Percentiles rank a stretch among this genome's conserved stretches.
Evolutionary conservation across 2,888 invertebrate genomes (phyloP).

Genomic region (Thera britannica): DNA sequence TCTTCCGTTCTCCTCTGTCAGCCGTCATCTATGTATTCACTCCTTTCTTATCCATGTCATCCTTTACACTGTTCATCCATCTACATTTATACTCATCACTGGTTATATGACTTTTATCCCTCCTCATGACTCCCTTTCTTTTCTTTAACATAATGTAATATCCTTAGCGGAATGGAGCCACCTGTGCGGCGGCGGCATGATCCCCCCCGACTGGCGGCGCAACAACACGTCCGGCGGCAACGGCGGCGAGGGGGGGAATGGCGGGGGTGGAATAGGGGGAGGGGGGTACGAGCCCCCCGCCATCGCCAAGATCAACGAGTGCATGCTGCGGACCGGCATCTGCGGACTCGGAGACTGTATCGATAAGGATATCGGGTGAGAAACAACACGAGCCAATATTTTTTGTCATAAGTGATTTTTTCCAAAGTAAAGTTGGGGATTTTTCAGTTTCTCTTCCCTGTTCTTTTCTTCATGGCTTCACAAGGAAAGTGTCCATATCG

Average conservation of each 20-base stretch:
- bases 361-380: slow-evolving; percentile 88
- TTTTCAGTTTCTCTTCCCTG: too few relatives aligned
- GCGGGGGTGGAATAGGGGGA: slow-evolving; percentile 36
- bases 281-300: slow-evolving; percentile 56
- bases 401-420: too few relatives aligned
- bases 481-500: too few relatives aligned
- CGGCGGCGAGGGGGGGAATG: slow-evolving; percentile 41
- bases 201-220: slow-evolving; percentile 73
- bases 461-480: too few relatives aligned
- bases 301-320: slow-evolving; percentile 88
- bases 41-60: too few relatives aligned
- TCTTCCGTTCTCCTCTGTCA: too few relatives aligned
- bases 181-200: slow-evolving; percentile 79
- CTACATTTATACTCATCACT: too few relatives aligned
- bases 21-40: too few relatives aligned
- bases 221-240: slow-evolving; percentile 61
- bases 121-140: background rate
- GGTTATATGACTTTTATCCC: too few relatives aligned
- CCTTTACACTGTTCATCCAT: too few relatives aligned
- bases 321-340: slow-evolving; percentile 89
- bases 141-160: background rate
- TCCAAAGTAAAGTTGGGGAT: too few relatives aligned
- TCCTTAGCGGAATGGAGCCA: slow-evolving; percentile 85
- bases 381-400: background rate
- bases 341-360: slow-evolving; percentile 90